A percentile compares a stretch with the other conserved stretches of the same genome.
phyloP scores from a whole-genome alignment of 2,113 vertebrate genomes.

The Indicator indicator region DNA sequence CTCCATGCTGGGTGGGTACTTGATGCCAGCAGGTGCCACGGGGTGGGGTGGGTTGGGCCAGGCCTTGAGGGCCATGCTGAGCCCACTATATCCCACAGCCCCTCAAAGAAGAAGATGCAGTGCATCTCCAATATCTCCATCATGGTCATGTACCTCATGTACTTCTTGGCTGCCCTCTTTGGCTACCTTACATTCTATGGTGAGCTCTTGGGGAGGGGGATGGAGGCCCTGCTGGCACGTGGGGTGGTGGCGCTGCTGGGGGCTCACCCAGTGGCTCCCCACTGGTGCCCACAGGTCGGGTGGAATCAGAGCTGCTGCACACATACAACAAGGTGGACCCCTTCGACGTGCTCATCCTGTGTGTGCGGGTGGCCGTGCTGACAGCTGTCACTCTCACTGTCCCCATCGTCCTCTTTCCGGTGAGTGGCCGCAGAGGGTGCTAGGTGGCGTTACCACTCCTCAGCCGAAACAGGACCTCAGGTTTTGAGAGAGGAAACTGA shows the following conservation, averaged over 20 bases:
- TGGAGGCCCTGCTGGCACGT: rapidly evolving
- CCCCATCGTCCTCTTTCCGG: constrained; percentile 96
- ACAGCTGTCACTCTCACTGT: constrained; percentile 95
- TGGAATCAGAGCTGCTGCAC: constrained; percentile 94
- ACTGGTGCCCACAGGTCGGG: constrained; percentile 71
- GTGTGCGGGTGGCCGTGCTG: constrained; percentile 94
- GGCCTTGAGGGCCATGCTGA: neutral
- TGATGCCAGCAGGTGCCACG: rapidly evolving
- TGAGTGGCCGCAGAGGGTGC: constrained; percentile 66
- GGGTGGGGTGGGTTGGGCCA: rapidly evolving
- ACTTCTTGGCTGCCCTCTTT: constrained; percentile 96
- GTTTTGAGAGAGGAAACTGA: neutral
- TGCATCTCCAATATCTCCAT: constrained; percentile 95
- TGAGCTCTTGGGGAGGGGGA: constrained; percentile 62
- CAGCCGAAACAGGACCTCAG: neutral
- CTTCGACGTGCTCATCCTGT: constrained; percentile 91
- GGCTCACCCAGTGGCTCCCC: neutral
- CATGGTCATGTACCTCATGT: constrained; percentile 94
- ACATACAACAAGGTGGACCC: constrained; percentile 92
- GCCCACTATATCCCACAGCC: constrained; percentile 55
- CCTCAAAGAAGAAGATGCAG: constrained; percentile 93
- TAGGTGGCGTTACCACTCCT: neutral
- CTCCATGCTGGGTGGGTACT: neutral
- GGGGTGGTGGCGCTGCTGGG: neutral
- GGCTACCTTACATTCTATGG: constrained; percentile 98